These are phyloP conservation scores for Pomatostomus ruficeps DNA, from an alignment of 2,113 vertebrate species.

Conservation along the genomic window DNA sequence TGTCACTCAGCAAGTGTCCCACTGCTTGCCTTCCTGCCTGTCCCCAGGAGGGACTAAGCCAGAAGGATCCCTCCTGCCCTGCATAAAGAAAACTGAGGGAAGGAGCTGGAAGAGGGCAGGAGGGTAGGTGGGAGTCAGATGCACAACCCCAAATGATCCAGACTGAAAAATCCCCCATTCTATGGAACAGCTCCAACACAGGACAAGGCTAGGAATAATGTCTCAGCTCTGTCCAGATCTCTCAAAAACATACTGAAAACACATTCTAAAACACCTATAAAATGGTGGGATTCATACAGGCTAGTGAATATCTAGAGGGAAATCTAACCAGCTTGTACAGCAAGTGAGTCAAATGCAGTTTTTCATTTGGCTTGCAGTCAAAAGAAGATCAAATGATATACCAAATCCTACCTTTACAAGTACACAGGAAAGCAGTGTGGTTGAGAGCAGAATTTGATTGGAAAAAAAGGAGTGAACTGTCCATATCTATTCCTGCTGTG, in stretches of 20 bases:
- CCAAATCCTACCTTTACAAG: background rate
- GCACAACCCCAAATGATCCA: background rate
- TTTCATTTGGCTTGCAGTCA: background rate
- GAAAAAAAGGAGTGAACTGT: background rate
- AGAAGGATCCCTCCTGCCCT: background rate
- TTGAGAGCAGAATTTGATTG: background rate
- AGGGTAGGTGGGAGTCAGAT: background rate
- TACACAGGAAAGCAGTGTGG: background rate
- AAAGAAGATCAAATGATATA: background rate
- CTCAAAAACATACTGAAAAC: background rate
- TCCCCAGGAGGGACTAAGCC: background rate
- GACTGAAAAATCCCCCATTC: background rate
- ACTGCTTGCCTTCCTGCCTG: background rate
- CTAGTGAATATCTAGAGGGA: background rate
- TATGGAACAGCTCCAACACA: rapidly evolving
- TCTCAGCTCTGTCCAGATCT: background rate
- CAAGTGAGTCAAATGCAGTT: background rate
- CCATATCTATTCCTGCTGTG: background rate
- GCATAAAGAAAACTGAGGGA: background rate
- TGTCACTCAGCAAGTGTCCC: background rate
- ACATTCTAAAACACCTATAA: background rate
- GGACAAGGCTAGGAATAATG: background rate
- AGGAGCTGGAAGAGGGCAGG: background rate
- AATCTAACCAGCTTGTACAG: background rate
- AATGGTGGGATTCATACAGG: background rate